phyloP scores from a whole-genome alignment of 2,113 vertebrate genomes.

The Myotis yumanensis region DNA sequence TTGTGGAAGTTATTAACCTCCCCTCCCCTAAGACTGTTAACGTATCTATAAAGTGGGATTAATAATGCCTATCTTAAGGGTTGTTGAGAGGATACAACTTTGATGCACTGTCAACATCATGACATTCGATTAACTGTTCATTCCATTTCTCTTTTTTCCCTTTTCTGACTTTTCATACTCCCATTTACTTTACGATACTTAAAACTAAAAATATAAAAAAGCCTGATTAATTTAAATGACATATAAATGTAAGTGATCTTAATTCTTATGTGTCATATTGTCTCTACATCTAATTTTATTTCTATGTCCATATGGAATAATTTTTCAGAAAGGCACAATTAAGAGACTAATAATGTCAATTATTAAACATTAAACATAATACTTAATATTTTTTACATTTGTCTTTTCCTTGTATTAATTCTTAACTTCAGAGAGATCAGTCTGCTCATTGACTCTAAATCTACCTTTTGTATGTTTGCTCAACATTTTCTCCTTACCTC shows the following conservation, averaged over 20 bases:
- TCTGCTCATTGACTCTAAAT: neutral
- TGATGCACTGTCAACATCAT: neutral
- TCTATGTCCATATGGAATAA: neutral
- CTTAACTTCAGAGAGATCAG: neutral
- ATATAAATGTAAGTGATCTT: neutral
- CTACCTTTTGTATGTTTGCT: neutral
- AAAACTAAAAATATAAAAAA: slow-evolving; percentile 34
- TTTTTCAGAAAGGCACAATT: slow-evolving; percentile 29
- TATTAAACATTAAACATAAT: slow-evolving; percentile 29
- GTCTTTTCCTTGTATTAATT: neutral
- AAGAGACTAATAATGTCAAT: neutral
- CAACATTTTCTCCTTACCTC: neutral
- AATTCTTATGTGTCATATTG: neutral
- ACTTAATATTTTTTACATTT: slow-evolving; percentile 15
- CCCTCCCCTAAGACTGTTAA: neutral
- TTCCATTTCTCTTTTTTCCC: neutral
- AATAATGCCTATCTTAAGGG: neutral
- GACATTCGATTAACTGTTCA: neutral
- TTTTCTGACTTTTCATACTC: slow-evolving; percentile 18
- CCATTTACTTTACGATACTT: slow-evolving; percentile 1
- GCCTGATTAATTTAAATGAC: neutral
- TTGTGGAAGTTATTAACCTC: neutral
- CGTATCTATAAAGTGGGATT: neutral
- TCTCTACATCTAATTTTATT: slow-evolving; percentile 43
- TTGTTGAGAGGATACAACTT: neutral